Conservation (phyloP, 2,888 invertebrate species). For the Hesperia comma region DNA sequence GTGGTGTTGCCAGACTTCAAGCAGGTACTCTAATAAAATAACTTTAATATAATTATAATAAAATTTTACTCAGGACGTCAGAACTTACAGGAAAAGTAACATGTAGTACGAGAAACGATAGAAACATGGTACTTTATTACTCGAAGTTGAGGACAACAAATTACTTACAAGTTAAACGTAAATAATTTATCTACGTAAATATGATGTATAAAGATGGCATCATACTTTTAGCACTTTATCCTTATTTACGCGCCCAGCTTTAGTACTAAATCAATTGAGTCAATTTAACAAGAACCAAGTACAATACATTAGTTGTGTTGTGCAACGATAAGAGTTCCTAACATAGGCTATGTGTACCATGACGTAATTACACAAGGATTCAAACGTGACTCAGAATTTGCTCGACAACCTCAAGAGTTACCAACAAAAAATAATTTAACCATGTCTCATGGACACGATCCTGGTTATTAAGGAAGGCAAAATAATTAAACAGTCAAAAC, state of each 20-base stretch:
- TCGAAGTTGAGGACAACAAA: no score
- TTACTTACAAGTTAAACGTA: no score
- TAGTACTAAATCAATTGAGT: slow-evolving; percentile 10
- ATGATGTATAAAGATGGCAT: no score
- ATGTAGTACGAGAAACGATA: no score
- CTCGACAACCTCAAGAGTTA: slow-evolving; percentile 12
- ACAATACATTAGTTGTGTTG: slow-evolving; percentile 15
- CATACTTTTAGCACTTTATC: neutral
- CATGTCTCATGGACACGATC: slow-evolving; percentile 5
- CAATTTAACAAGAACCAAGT: slow-evolving; percentile 10
- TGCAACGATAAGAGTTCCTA: slow-evolving; percentile 17
- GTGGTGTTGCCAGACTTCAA: no score
- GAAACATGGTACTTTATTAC: no score
- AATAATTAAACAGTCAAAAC: neutral
- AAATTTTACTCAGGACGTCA: no score
- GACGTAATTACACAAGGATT: slow-evolving; percentile 72
- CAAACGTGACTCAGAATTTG: slow-evolving; percentile 64
- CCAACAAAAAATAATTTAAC: slow-evolving; percentile 13
- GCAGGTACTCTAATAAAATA: no score
- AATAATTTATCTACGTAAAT: no score
- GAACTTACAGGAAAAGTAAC: no score
- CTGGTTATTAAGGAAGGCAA: slow-evolving; percentile 1
- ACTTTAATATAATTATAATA: no score
- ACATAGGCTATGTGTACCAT: slow-evolving; percentile 53
- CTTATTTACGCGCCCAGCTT: neutral